These are phyloP conservation scores for Fregetta grallaria DNA, from an alignment of 2,113 vertebrate genomes.

Conservation along the genomic window DNA sequence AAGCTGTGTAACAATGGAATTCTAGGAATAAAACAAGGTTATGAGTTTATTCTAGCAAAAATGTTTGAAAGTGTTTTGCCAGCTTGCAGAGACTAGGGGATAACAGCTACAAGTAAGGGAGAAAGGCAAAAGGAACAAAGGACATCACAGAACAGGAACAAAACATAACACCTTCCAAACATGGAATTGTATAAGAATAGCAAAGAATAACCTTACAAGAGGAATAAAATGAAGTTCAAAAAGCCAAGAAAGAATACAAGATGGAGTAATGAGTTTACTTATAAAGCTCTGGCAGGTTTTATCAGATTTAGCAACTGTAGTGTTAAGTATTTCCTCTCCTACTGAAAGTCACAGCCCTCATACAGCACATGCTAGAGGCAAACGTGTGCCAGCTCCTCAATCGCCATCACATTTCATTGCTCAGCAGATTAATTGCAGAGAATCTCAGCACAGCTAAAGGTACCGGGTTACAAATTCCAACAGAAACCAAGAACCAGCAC, in stretches of 20 bases:
- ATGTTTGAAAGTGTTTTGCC: neutral
- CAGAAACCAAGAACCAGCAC: neutral
- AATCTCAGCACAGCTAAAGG: neutral
- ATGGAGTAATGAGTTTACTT: neutral
- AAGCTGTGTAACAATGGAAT: neutral
- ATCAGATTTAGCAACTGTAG: neutral
- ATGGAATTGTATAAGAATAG: neutral
- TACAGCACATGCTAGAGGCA: neutral
- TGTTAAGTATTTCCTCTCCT: neutral
- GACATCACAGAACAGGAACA: neutral
- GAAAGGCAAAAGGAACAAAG: neutral
- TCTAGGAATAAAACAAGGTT: neutral
- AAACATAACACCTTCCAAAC: neutral
- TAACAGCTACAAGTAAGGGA: neutral
- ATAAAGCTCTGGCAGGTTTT: neutral
- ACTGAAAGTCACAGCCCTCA: fast-evolving
- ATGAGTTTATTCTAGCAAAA: neutral
- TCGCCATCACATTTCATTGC: neutral
- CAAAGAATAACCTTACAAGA: neutral
- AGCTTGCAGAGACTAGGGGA: neutral
- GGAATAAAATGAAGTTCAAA: neutral
- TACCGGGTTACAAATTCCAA: neutral
- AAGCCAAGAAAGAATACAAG: neutral
- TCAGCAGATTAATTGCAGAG: neutral
- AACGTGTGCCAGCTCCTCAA: neutral